Conservation (phyloP, 1,140 invertebrate genomes). For the Cotesia chilonis region DNA sequence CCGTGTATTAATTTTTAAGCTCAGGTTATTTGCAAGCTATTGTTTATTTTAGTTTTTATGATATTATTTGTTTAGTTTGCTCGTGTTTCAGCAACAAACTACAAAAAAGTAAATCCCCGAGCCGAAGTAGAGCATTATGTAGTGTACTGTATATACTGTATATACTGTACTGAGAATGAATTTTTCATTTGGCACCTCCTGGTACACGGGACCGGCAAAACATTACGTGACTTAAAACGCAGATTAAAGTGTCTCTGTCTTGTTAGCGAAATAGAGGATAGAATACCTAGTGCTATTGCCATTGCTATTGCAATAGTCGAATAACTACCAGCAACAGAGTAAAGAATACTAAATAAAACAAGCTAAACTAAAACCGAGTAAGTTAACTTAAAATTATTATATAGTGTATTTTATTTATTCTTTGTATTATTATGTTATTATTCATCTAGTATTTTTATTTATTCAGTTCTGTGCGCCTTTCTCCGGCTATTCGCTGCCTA, state of each 20-base stretch:
- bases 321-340: not conserved
- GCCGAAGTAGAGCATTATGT: not conserved
- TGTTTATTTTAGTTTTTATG: not conserved
- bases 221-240: conserved; percentile 53
- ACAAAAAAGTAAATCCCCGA: conserved; percentile 27
- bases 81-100: too few species aligned
- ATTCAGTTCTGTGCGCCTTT: not conserved
- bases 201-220: conserved; percentile 46
- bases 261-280: not conserved
- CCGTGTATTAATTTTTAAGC: too few species aligned
- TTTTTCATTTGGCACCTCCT: conserved; percentile 51
- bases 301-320: too few species aligned
- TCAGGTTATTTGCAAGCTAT: not conserved
- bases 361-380: not conserved
- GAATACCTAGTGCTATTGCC: too few species aligned
- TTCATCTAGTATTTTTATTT: not conserved
- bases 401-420: not conserved
- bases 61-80: conserved; percentile 9
- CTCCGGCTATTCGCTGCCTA: not conserved
- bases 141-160: conserved; percentile 15
- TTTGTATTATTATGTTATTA: conserved; percentile 12
- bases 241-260: conserved; percentile 49
- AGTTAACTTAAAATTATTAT: too few species aligned
- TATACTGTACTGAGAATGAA: conserved; percentile 45
- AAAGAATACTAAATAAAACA: not conserved